These are phyloP conservation scores for Xanthia togata DNA, from an alignment of 2,888 invertebrate genomes.

Conservation along the genomic window DNA sequence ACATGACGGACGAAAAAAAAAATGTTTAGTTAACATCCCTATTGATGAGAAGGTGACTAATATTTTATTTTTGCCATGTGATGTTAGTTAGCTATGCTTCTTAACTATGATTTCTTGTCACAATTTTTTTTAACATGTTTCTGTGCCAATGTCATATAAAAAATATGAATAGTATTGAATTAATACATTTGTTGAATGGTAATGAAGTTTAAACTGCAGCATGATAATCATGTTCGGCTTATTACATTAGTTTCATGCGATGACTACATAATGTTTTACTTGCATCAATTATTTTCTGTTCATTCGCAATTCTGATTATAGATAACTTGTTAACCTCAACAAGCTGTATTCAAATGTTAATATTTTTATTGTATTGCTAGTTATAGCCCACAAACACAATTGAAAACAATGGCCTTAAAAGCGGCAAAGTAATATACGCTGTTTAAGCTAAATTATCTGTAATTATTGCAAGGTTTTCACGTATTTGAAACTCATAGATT, in stretches of 20 bases:
- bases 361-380: constrained; percentile 3
- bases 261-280: constrained; percentile 22
- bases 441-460: constrained; percentile 33
- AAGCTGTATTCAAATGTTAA: constrained; percentile 5
- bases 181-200: constrained; percentile 26
- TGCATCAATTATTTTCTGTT: constrained; percentile 26
- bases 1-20: no score
- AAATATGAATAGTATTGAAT: constrained; percentile 42
- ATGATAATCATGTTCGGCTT: constrained; percentile 17
- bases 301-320: constrained; percentile 1
- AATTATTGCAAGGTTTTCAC: constrained; percentile 15
- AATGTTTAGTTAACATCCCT: no score
- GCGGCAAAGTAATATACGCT: not conserved
- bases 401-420: constrained; percentile 26
- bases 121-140: constrained; percentile 40
- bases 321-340: constrained; percentile 16
- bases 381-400: constrained; percentile 34
- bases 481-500: constrained; percentile 2
- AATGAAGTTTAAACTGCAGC: constrained; percentile 18
- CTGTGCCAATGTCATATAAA: constrained; percentile 14
- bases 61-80: constrained; percentile 52
- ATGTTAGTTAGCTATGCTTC: constrained; percentile 42
- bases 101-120: constrained; percentile 53
- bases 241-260: constrained; percentile 32
- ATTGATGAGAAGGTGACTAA: constrained; percentile 36